Conservation (phyloP, 2,113 vertebrate species). For the Macrotus californicus region DNA sequence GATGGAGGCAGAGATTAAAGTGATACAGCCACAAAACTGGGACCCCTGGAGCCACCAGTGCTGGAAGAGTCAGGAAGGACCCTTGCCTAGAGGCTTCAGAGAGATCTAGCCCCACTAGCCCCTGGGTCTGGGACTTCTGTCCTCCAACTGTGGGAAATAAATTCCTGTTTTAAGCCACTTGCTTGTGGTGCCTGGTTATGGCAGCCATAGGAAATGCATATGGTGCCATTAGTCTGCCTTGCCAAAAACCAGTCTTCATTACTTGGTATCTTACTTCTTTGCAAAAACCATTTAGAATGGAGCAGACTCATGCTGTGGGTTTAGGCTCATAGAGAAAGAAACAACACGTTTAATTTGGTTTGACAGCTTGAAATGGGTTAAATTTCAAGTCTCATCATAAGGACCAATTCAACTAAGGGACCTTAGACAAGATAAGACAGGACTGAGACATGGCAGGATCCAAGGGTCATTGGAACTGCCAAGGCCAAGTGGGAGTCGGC, state of each 20-base stretch:
- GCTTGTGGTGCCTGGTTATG: rapidly evolving
- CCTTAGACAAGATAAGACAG: not conserved
- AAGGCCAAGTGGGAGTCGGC: rapidly evolving
- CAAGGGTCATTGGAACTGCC: not conserved
- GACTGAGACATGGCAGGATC: not conserved
- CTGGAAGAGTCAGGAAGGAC: no score
- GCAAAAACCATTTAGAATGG: not conserved
- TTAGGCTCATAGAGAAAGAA: not conserved
- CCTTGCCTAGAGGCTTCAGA: not conserved
- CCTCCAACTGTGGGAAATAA: no score
- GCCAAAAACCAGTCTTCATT: not conserved
- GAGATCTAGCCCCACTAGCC: rapidly evolving
- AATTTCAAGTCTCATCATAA: not conserved
- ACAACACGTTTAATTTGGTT: rapidly evolving
- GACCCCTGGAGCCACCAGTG: rapidly evolving
- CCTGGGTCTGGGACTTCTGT: rapidly evolving
- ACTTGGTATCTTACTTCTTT: not conserved
- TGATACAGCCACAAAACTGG: not conserved
- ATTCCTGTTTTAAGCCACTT: not conserved
- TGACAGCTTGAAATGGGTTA: not conserved
- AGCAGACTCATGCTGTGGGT: rapidly evolving
- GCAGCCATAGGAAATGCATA: rapidly evolving
- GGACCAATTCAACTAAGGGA: not conserved
- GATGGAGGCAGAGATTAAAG: not conserved
- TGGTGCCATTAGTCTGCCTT: rapidly evolving